Evolutionary conservation across 2,113 vertebrate genomes (phyloP).

Genomic region (Oncorhynchus gorbuscha): DNA sequence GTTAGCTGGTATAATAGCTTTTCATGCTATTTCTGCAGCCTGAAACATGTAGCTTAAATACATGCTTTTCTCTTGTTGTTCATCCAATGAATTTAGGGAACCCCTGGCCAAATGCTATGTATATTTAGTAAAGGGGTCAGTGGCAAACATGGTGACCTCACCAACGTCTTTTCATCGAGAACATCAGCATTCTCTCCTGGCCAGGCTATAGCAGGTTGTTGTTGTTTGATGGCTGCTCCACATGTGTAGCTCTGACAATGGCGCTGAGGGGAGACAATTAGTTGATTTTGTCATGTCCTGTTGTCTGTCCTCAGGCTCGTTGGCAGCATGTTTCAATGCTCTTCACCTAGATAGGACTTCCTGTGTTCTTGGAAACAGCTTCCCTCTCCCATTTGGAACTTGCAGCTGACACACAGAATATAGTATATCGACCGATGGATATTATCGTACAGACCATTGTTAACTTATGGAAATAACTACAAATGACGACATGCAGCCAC

Average conservation of each 20-base stretch:
- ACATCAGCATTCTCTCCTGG: not conserved
- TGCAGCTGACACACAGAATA: not conserved
- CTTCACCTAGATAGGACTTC: not conserved
- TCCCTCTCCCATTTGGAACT: not conserved
- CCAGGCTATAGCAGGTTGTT: conserved; percentile 3
- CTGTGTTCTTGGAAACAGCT: not conserved
- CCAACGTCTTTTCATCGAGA: not conserved
- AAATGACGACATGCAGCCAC: not conserved
- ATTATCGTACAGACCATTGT: not conserved
- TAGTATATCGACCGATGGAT: not conserved
- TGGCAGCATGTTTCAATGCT: not conserved
- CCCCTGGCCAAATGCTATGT: not conserved
- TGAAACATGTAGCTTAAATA: not conserved
- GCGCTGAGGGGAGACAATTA: not conserved
- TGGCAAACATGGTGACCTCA: not conserved
- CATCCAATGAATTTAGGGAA: no score
- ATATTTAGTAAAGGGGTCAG: not conserved
- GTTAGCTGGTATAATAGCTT: no score
- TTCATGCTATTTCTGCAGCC: no score
- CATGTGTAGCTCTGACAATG: conserved; percentile 10
- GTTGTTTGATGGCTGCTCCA: conserved; percentile 3
- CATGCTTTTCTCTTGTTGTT: not conserved
- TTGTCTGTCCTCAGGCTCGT: not conserved
- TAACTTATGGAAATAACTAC: not conserved
- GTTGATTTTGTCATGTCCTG: conserved; percentile 1